phyloP scores from a whole-genome alignment of 2,888 invertebrate genomes.

The Melanostoma scalare region DNA sequence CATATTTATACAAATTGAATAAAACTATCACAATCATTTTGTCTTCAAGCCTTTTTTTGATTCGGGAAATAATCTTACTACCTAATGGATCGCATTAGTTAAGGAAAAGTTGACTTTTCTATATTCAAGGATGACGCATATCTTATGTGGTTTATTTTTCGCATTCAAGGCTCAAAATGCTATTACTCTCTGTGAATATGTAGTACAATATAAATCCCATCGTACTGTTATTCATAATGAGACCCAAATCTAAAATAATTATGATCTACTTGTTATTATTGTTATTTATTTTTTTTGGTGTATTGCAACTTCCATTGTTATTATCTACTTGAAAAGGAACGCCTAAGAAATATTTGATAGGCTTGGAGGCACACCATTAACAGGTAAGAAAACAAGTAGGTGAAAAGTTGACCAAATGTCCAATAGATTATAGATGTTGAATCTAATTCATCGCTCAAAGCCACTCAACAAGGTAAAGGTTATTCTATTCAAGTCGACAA shows the following conservation, averaged over 20 bases:
- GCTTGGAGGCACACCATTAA: not conserved
- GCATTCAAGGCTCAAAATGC: too few relatives aligned
- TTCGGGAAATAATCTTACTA: too few relatives aligned
- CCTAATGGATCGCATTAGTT: too few relatives aligned
- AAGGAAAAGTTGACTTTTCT: too few relatives aligned
- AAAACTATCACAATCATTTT: too few relatives aligned
- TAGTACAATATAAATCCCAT: too few relatives aligned
- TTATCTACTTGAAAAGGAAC: not conserved
- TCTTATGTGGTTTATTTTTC: too few relatives aligned
- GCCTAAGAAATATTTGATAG: not conserved
- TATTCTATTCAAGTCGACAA: conserved; percentile 15
- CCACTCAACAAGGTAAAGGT: conserved; percentile 50
- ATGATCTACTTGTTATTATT: not conserved
- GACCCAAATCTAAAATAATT: not conserved
- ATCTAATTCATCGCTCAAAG: conserved; percentile 25
- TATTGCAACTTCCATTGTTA: conserved; percentile 11
- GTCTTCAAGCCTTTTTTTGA: too few relatives aligned
- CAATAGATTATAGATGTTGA: conserved; percentile 22
- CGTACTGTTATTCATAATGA: too few relatives aligned
- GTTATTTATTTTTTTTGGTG: not conserved
- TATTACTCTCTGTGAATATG: too few relatives aligned
- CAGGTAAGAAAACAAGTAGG: conserved; percentile 23
- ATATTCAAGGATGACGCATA: too few relatives aligned
- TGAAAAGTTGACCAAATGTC: conserved; percentile 12
- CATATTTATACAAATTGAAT: too few relatives aligned